Conservation (phyloP, 2,888 invertebrate species). For the Ormyrus labotus region DNA sequence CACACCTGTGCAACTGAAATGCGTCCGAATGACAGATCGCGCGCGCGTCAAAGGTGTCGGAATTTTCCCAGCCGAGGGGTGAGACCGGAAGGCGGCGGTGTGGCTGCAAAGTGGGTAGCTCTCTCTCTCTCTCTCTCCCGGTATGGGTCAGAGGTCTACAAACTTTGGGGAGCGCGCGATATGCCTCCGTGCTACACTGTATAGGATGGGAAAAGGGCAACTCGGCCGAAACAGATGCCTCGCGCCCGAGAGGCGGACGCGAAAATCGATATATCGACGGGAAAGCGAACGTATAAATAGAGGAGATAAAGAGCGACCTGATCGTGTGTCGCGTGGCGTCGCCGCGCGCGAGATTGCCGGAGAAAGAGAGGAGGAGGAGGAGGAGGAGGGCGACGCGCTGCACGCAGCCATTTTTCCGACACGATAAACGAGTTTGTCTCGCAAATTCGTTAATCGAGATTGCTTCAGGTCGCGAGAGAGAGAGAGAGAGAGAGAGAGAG, state of each 20-base stretch:
- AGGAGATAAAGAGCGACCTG: neutral
- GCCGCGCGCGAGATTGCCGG: neutral
- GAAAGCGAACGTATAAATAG: neutral
- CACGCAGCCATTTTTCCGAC: no score
- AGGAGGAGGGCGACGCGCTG: neutral
- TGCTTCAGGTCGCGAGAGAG: neutral
- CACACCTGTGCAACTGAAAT: neutral
- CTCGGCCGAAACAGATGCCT: conserved; percentile 13
- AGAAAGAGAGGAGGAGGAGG: neutral
- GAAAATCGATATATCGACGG: conserved; percentile 49
- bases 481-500: no score
- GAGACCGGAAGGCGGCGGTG: neutral
- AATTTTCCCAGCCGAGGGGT: conserved; percentile 14
- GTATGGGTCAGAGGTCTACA: conserved; percentile 32
- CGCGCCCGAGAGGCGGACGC: conserved; percentile 1
- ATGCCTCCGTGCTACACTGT: neutral
- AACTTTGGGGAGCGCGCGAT: conserved; percentile 27
- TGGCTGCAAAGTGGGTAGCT: neutral
- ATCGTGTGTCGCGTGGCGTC: neutral
- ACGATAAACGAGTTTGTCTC: neutral
- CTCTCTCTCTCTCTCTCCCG: no score
- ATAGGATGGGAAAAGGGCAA: neutral
- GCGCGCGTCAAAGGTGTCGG: conserved; percentile 26
- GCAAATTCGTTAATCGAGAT: conserved; percentile 18
- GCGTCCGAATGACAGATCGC: neutral